These are phyloP conservation scores for Barnardius zonarius DNA, from an alignment of 2,113 vertebrate species.

Conservation along the genomic window DNA sequence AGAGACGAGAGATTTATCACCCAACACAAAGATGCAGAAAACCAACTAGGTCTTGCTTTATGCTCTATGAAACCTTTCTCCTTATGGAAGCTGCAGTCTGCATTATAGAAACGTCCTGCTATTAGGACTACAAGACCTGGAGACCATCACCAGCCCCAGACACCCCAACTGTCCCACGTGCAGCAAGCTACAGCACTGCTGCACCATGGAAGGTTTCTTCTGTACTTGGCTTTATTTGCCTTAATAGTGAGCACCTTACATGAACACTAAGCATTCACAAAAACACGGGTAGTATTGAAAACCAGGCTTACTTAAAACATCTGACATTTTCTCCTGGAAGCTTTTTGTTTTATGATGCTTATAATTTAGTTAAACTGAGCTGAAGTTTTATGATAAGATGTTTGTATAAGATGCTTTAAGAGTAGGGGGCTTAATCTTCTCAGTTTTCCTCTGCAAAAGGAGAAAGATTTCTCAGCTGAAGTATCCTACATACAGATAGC, in stretches of 20 bases:
- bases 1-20: background rate
- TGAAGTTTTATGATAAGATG: background rate
- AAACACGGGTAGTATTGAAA: background rate
- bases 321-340: background rate
- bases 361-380: background rate
- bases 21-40: background rate
- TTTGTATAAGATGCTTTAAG: background rate
- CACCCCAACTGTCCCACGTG: accelerated
- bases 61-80: background rate
- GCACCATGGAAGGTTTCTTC: background rate
- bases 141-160: background rate
- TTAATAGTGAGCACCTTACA: background rate
- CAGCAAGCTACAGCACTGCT: no score
- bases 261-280: background rate
- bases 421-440: background rate
- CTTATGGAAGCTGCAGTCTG: background rate
- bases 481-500: background rate
- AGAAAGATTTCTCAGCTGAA: background rate
- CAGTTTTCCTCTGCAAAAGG: background rate
- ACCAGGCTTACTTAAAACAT: background rate
- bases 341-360: background rate
- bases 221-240: background rate
- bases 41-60: background rate
- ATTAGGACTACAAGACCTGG: background rate
- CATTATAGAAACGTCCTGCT: background rate